phyloP scores from a whole-genome alignment of 2,797 vertebrate species.

The Lerista edwardsae region DNA sequence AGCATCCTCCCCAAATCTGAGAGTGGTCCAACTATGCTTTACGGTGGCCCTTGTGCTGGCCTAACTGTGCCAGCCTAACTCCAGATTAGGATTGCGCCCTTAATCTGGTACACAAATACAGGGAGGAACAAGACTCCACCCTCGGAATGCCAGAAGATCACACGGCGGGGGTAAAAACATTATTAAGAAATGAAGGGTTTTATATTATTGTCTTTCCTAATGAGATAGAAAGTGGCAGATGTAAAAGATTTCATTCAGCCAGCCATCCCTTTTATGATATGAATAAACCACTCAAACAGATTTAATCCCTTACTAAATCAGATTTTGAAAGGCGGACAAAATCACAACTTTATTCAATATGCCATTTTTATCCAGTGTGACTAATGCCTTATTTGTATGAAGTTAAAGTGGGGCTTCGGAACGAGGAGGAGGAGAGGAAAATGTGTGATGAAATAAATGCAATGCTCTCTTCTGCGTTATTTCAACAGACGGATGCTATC shows the following conservation, averaged over 20 bases:
- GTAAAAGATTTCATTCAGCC: slow-evolving; percentile 68
- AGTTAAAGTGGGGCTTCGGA: slow-evolving; percentile 77
- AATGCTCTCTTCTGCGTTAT: slow-evolving; percentile 77
- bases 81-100: too few relatives aligned
- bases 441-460: slow-evolving; percentile 79
- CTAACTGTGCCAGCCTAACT: too few relatives aligned
- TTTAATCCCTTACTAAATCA: slow-evolving; percentile 78
- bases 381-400: slow-evolving; percentile 81
- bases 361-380: slow-evolving; percentile 78
- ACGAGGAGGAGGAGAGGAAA: slow-evolving; percentile 24
- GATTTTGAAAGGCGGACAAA: slow-evolving; percentile 77
- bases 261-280: slow-evolving; percentile 70
- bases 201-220: slow-evolving; percentile 64
- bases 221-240: slow-evolving; percentile 67
- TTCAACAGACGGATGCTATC: slow-evolving; percentile 81
- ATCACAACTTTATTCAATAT: slow-evolving; percentile 78
- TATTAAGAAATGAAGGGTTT: slow-evolving; percentile 55
- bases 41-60: too few relatives aligned
- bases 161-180: slow-evolving; percentile 33
- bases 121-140: slow-evolving; percentile 36
- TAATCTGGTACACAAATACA: slow-evolving; percentile 47
- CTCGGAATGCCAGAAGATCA: slow-evolving; percentile 53
- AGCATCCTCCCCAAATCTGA: too few relatives aligned
- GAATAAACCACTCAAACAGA: slow-evolving; percentile 73
- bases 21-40: too few relatives aligned